Evolutionary conservation across 2,888 invertebrate species (phyloP).

Genomic region (Schrankia costaestrigalis): DNA sequence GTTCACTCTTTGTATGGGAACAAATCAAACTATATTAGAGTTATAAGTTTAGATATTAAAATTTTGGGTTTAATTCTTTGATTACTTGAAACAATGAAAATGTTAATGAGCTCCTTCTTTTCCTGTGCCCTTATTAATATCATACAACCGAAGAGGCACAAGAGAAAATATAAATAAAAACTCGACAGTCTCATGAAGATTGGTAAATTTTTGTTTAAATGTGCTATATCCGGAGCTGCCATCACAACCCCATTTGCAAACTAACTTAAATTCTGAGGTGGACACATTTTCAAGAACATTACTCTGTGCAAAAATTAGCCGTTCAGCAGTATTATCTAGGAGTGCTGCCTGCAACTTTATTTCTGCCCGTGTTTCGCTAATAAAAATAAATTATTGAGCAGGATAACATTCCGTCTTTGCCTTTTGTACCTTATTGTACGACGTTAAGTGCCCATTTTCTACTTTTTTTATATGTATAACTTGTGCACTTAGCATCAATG

Average conservation of each 20-base stretch:
- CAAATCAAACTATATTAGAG: conserved; percentile 11
- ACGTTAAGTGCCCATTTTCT: not conserved
- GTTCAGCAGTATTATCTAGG: not conserved
- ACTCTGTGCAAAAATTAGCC: not conserved
- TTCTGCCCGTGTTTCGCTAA: no score
- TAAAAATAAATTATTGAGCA: not conserved
- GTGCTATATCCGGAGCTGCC: no score
- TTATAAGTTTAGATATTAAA: conserved; percentile 12
- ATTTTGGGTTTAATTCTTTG: conserved; percentile 13
- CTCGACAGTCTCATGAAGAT: not conserved
- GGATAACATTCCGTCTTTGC: not conserved
- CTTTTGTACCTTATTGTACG: not conserved
- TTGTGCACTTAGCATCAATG: no score
- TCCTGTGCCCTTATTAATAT: conserved; percentile 3
- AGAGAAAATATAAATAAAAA: not conserved
- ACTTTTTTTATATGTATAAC: no score
- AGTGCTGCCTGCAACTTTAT: no score
- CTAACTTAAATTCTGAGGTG: not conserved
- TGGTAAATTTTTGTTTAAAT: not conserved
- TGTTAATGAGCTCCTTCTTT: conserved; percentile 13
- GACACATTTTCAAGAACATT: conserved; percentile 2
- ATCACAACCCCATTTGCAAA: not conserved
- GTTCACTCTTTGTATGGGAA: conserved; percentile 8
- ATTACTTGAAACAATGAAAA: conserved; percentile 13
- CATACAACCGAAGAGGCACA: not conserved